These are phyloP conservation scores for Hirtodrosophila histrioides DNA, from an alignment of 2,888 invertebrate genomes.

Conservation along the genomic window DNA sequence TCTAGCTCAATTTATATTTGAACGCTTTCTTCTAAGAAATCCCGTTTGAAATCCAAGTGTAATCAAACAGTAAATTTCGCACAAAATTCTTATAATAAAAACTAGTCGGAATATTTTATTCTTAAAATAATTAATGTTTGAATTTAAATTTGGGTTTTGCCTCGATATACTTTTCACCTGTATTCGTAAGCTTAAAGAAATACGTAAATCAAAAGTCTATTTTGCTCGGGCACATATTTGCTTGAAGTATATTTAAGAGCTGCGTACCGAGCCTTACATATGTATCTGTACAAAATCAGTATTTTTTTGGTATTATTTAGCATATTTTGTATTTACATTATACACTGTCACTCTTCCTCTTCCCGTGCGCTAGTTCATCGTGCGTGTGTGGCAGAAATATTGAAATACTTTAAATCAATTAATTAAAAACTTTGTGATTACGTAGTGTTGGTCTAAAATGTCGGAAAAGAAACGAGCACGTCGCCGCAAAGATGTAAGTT, in stretches of 20 bases:
- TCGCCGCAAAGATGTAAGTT: conserved; percentile 84
- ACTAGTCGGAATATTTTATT: background rate
- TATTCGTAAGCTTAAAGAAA: too few species aligned
- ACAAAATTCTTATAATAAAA: background rate
- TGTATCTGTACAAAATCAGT: background rate
- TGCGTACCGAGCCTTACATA: too few species aligned
- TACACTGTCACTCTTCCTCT: conserved; percentile 34
- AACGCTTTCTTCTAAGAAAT: background rate
- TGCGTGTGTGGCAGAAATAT: conserved; percentile 69
- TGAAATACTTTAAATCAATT: conserved; percentile 45
- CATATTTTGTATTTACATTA: conserved; percentile 23
- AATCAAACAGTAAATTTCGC: too few species aligned
- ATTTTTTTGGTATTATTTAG: conserved; percentile 45
- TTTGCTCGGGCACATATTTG: background rate
- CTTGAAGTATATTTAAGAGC: too few species aligned
- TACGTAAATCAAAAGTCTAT: background rate
- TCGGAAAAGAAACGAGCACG: conserved; percentile 84
- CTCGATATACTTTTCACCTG: too few species aligned
- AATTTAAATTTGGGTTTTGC: too few species aligned
- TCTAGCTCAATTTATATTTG: conserved; percentile 30
- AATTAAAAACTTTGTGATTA: conserved; percentile 22
- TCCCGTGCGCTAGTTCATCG: conserved; percentile 35
- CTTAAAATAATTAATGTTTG: too few species aligned
- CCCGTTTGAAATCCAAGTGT: too few species aligned
- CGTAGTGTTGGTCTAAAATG: conserved; percentile 65